Evolutionary conservation across 2,113 vertebrate genomes (phyloP).

Genomic region (Marmota monax): DNA sequence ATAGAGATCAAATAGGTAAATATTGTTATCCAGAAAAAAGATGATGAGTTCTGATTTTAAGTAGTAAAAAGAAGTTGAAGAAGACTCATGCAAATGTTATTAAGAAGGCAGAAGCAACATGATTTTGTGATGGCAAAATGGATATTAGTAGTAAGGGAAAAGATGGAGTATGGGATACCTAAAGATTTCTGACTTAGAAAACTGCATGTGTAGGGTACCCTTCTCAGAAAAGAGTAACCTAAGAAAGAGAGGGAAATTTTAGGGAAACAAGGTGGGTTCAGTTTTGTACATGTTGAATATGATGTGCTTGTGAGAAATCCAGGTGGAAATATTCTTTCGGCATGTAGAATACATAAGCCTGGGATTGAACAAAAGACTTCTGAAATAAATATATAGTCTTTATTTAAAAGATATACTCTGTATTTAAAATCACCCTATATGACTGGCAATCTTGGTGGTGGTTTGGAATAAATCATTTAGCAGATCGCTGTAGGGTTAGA

Average conservation of each 20-base stretch:
- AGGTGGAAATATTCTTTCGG: not conserved
- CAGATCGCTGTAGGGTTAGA: not conserved
- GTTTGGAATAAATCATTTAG: conserved; percentile 22
- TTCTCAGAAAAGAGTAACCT: not conserved
- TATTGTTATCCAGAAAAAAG: not conserved
- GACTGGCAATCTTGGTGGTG: not conserved
- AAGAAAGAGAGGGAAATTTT: not conserved
- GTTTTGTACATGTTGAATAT: not conserved
- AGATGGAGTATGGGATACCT: not conserved
- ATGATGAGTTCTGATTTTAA: not conserved
- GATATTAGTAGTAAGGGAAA: not conserved
- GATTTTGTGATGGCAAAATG: not conserved
- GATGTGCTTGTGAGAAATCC: not conserved
- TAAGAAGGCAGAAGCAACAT: conserved; percentile 3
- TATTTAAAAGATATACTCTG: not conserved
- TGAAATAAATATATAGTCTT: not conserved
- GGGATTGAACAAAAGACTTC: not conserved
- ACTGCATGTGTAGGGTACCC: not conserved
- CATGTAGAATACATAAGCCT: not conserved
- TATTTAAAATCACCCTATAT: not conserved
- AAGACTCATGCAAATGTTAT: not conserved
- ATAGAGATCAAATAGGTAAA: not conserved
- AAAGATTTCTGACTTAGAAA: conserved; percentile 33
- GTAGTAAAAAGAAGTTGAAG: not conserved
- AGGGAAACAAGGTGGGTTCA: not conserved